Evolutionary conservation across 1,140 invertebrate genomes (phyloP), one percentile per base, ranked within the genome.

Genomic region (Anoplophora glabripennis): DNA sequence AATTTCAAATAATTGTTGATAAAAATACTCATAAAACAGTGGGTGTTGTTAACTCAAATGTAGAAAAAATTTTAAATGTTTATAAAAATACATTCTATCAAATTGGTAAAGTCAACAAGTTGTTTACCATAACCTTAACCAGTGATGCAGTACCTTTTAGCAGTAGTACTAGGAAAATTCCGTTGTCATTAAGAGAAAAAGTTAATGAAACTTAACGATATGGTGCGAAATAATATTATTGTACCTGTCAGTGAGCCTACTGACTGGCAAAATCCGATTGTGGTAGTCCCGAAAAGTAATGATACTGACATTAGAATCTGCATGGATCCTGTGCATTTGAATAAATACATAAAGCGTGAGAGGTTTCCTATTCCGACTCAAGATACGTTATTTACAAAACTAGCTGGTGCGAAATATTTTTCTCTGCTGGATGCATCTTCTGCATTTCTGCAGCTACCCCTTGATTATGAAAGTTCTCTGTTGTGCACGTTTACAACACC

Each of bases 391-490:
- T 36, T 60, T 12, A 12, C 56, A 17, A 46, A 52, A 46, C 18
- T 60, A 54, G 33, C 12, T 40, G 42, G 47, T 28, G 51, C 51
- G 7, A 36, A 54, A 46, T 60, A 46, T 46, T 60, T 60, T 21
- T 12, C 40, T 12, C 14, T 60, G n/a, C 33, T 60, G 35, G 51
- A 54, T 54, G 58, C 58, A 2, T 58, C 52, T 3, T 28, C 15
- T 12, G 52, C 52, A 10, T 53, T 53, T 38, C 7, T 41, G 2
- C 52, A 53, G 21, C 10, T 53, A 18, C 52, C 52, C 1, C 17
- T 53, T 8, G 38, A 41, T n/a, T 17, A 53, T 18, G 15, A 17
- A 41, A 53, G 52, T 21, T 53, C 46, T n/a, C 21, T 48, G 7
- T 17, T 53, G 14, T 53, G 52, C 40, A 53, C 52, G 9, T 17